A percentile compares a stretch with the other conserved stretches of the same genome.
These are phyloP conservation scores for Lucifuga dentata DNA, from an alignment of 2,113 vertebrate genomes.

Conservation along the genomic window DNA sequence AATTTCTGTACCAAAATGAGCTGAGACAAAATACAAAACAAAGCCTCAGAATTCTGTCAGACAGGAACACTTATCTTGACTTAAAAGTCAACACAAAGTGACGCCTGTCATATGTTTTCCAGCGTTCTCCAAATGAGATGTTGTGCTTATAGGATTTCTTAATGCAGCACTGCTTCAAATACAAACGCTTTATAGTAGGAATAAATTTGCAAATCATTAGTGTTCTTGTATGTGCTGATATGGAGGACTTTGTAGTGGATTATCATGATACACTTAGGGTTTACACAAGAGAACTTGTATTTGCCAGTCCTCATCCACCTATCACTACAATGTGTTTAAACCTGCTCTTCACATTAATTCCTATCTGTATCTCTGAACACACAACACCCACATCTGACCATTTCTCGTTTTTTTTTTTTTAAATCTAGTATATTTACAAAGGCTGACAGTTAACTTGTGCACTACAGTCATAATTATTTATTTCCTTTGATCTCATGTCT, in stretches of 20 bases:
- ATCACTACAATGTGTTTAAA: slow-evolving; percentile 44
- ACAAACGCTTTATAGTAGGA: slow-evolving; percentile 19
- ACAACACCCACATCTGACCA: slow-evolving; percentile 28
- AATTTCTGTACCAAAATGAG: slow-evolving; percentile 26
- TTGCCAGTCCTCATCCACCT: slow-evolving; percentile 10
- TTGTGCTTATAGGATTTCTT: background rate
- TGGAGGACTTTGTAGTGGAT: slow-evolving; percentile 6
- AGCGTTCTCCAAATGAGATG: background rate
- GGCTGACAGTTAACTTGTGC: background rate
- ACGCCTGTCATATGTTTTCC: slow-evolving; percentile 11
- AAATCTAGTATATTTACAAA: slow-evolving; percentile 24
- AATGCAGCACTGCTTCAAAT: slow-evolving; percentile 16
- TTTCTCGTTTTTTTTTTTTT: slow-evolving; percentile 25
- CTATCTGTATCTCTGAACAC: slow-evolving; percentile 6
- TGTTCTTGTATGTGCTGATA: background rate
- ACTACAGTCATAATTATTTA: background rate
- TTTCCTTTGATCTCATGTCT: slow-evolving; percentile 35
- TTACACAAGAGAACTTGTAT: slow-evolving; percentile 28
- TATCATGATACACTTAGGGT: slow-evolving; percentile 13
- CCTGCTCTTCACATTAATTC: slow-evolving; percentile 1
- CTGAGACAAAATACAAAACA: slow-evolving; percentile 19
- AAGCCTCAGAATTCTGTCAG: background rate
- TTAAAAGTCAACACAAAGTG: slow-evolving; percentile 2
- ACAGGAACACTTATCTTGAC: slow-evolving; percentile 5
- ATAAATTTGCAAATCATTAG: slow-evolving; percentile 41